Base-by-base conservation (phyloP, 1,140 invertebrate genomes). In the Phocides pigmalion region DNA sequence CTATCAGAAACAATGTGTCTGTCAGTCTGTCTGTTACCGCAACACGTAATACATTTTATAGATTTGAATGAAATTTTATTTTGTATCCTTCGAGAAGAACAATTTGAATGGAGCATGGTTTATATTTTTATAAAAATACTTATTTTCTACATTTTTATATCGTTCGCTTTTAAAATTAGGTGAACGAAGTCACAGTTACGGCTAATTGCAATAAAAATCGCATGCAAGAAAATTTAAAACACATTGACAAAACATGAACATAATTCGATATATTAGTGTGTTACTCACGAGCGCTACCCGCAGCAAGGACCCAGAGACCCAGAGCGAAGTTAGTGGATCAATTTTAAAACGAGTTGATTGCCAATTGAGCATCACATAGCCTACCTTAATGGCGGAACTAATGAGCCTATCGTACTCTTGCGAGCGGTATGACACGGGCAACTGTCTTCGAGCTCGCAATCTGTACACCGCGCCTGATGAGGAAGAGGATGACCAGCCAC, bases 371-470 rank as follows among this genome's bases (percentile, higher is more conserved):
- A 49, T 42, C 1, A 46, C 39, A 16, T 49, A n/a, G 37, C 8
- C 37, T 64, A 95, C 95, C 89, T 97, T 95, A 58, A 98, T 96
- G 9, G 98, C 98, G 46, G 96, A 97, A 79, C 97, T 97, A 44
- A 99, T 99, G 72, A 99, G 94, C 12, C 98, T 96, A 86, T 99
- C 98, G 87, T 97, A 99, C 82, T 98, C 97, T 79, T 97, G 97
- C 69, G 98, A 96, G 51, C 94, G 94, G 74, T 98, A 97, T 71
- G 95, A 98, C 42, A 97, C 95, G 15, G 96, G 95, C 46, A 94
- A 93, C 75, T 94, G 93, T 9, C 95, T 91, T 14, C 97, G 92
- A 76, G 96, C 95, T 4, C 96, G 93, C 67, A 97, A 87, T 70
- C 97, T 94, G 90, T 97, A 97, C 61, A 97, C 95, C 0, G 96